Evolutionary conservation across 2,888 invertebrate species (phyloP), one percentile per base, ranked within the genome.

Genomic region (Acronicta aceris): DNA sequence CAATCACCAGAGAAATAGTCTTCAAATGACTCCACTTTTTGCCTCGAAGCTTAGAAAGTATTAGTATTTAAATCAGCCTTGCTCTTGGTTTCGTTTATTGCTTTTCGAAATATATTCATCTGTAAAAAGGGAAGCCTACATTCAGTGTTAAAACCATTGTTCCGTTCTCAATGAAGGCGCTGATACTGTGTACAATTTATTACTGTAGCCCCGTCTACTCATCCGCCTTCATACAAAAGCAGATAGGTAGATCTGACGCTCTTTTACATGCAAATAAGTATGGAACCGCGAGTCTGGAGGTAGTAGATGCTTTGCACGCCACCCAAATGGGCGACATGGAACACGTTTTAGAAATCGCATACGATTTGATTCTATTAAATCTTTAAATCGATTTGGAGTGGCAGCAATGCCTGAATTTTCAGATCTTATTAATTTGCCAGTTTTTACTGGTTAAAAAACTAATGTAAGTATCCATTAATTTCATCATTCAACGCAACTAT

Each of bases 341-440:
- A 88, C 86, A 84, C 87, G 88, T 90, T 89, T 92, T 86, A 88
- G 83, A 85, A 87, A 89, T 88, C 85, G 86, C 88, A 91, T 89
- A 85, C 83, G 81, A 88, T 90, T 90, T 85, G 83, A 87, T 89
- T 88, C 79, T 81, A 86, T 89, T 86, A 85, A 81, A 82, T 74
- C 71, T 57, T 57, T 59, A 15, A 62, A 59, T 42, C 12, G n/a
- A 41, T 52, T 38, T 30, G 21, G 43, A 50, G 8, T 16, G 38
- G 33, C 7, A 1, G 41, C 16, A 21, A 25, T 21, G 10, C 25
- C 47, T 45, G 36, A 30, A 38, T 6, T 5, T 38, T n/a, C 4
- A 5, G 38, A 36, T 36, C 5, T 12, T 10, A 33, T 33, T 33
- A 2, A 33, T 33, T 27, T 33, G 33, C 10, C 10, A 33, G 33